These are phyloP conservation scores for Mionectes olivaceus DNA, from an alignment of 2,797 vertebrate genomes.

Conservation along the genomic window DNA sequence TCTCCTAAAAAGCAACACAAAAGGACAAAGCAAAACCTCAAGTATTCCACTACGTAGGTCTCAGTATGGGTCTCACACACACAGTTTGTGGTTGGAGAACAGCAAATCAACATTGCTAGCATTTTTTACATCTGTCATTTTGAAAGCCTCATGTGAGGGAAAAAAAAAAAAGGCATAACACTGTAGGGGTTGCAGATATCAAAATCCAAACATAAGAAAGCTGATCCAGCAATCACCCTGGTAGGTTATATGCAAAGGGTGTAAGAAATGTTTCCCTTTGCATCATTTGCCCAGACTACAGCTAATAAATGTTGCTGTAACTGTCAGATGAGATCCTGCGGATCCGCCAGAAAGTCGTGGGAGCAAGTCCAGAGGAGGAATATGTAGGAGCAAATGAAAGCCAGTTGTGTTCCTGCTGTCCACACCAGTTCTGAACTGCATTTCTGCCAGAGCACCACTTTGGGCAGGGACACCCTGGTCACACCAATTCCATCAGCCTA, in stretches of 20 bases:
- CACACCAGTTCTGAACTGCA: background rate
- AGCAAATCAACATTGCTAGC: background rate
- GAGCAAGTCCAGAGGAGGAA: background rate
- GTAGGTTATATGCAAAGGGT: background rate
- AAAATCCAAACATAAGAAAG: background rate
- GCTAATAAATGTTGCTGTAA: constrained; percentile 8
- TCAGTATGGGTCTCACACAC: background rate
- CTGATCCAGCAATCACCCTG: background rate
- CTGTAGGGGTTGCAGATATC: background rate
- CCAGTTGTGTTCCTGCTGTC: background rate
- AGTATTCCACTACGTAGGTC: background rate
- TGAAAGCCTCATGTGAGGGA: background rate
- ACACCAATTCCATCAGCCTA: background rate
- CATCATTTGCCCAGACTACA: background rate
- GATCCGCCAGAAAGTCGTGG: background rate
- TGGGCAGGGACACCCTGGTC: background rate
- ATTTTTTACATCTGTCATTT: background rate
- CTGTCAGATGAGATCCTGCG: background rate
- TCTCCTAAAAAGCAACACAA: background rate
- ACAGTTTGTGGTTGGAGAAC: background rate
- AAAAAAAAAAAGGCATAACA: background rate
- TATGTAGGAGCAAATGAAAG: background rate
- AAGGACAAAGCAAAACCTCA: background rate
- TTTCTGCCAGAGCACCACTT: background rate
- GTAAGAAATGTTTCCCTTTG: background rate